Base-by-base conservation (phyloP, 2,888 invertebrate species). In the Protophormia terraenovae region DNA sequence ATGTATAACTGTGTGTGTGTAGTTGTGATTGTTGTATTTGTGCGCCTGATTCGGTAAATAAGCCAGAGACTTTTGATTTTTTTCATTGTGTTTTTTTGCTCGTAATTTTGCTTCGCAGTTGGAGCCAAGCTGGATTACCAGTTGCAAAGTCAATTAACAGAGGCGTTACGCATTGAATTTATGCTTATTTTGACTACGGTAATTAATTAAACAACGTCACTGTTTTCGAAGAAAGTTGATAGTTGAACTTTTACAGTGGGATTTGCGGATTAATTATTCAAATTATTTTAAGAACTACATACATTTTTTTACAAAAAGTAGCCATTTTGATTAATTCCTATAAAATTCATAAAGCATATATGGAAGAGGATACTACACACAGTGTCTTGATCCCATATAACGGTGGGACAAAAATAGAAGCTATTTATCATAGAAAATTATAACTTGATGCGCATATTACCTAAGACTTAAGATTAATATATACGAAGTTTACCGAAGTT, bases 61-160 rank as follows among this genome's bases (percentile, higher is more conserved):
- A 82, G 78, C 75, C 85, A 82, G 64, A 78, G 69, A 79, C 69
- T 78, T 81, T 84, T 73, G 60, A 41, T 60, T 73, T 29, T 67
- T 72, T 75, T 62, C n/a, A n/a, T 58, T 62, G 66, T 19, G 45
- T 72, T 29, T 50, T 22, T 64, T 38, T 29, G 27, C 35, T 45
- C 35, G 64, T 86, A 72, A 60, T 58, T 76, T 81, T 79, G 77
- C 72, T 83, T 71, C 75, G 71, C 78, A 75, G 82, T 71, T 82
- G 76, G 78, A 85, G 78, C 75, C 85, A 85, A 85, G 73, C 82
- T 82, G 85, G 85, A 85, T 85, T 85, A 85, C 82, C 85, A 82
- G 85, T 82, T 82, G 75, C 75, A 83, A 85, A 85, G 85, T 85
- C 85, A 85, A 85, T 85, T 85, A 85, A 66, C 85, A 85, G 85